These are phyloP conservation scores for Chelidonichthys spinosus DNA, from an alignment of 2,797 vertebrate species.

Conservation along the genomic window DNA sequence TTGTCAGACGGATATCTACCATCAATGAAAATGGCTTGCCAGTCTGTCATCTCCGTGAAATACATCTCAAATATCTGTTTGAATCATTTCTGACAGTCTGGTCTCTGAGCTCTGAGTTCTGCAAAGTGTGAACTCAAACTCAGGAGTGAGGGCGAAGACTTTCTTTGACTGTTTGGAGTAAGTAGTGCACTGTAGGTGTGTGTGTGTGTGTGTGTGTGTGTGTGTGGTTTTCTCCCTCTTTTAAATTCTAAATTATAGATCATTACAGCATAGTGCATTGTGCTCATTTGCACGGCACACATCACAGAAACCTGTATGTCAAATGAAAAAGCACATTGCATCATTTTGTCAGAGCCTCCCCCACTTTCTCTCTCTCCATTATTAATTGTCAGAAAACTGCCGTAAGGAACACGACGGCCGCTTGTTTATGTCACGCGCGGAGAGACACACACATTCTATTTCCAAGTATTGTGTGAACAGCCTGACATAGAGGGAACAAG, in stretches of 20 bases:
- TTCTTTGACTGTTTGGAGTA: not conserved
- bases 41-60: not conserved
- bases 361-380: not conserved
- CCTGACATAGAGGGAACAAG: not conserved
- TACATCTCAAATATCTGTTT: not conserved
- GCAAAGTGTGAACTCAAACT: not conserved
- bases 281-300: not conserved
- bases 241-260: not conserved
- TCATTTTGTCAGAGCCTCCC: not conserved
- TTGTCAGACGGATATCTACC: not conserved
- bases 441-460: not conserved
- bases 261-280: not conserved
- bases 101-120: not conserved
- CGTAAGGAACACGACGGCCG: not conserved
- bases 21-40: not conserved
- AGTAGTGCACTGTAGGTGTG: not conserved
- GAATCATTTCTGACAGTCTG: not conserved
- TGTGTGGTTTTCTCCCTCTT: not conserved
- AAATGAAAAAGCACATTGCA: not conserved
- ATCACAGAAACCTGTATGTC: not conserved
- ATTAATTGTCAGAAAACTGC: not conserved
- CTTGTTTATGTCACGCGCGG: slow-evolving; percentile 12
- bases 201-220: too few species aligned
- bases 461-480: slow-evolving; percentile 15
- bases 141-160: not conserved